These are phyloP conservation scores for Xiphophorus couchianus DNA, from an alignment of 2,113 vertebrate species.

Conservation along the genomic window DNA sequence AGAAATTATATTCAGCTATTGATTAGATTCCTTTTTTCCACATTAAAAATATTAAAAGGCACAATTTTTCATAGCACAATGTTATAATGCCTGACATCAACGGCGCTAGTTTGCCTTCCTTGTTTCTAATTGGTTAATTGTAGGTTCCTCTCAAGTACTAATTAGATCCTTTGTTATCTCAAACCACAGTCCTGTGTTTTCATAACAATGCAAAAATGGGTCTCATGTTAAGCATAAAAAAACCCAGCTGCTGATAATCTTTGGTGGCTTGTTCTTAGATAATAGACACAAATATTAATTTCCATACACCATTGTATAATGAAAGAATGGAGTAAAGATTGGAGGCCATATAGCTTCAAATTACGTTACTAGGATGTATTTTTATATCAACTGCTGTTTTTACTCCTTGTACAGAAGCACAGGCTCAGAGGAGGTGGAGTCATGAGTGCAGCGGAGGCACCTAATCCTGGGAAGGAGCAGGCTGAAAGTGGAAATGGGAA, in stretches of 20 bases:
- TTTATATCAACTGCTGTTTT: slow-evolving; percentile 8
- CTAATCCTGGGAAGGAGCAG: slow-evolving; percentile 70
- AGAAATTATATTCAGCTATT: too few species aligned
- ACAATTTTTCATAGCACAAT: too few species aligned
- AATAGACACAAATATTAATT: not conserved
- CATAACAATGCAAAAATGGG: too few species aligned
- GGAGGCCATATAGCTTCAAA: not conserved
- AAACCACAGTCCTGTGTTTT: too few species aligned
- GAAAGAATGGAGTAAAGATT: not conserved
- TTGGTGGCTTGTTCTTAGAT: not conserved
- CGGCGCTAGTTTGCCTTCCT: too few species aligned
- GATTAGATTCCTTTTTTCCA: too few species aligned
- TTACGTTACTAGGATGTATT: not conserved
- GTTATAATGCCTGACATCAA: too few species aligned
- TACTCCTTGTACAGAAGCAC: slow-evolving; percentile 48
- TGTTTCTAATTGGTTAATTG: too few species aligned
- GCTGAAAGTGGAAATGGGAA: slow-evolving; percentile 55
- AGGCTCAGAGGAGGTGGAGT: slow-evolving; percentile 70
- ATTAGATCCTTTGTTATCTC: too few species aligned
- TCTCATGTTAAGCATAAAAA: not conserved
- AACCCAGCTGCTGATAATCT: not conserved
- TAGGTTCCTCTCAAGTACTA: too few species aligned
- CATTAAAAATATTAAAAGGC: too few species aligned
- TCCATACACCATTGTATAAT: not conserved
- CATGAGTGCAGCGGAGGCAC: slow-evolving; percentile 79